These are phyloP conservation scores for Arenaria interpres DNA, from an alignment of 2,113 vertebrate species.

Conservation along the genomic window DNA sequence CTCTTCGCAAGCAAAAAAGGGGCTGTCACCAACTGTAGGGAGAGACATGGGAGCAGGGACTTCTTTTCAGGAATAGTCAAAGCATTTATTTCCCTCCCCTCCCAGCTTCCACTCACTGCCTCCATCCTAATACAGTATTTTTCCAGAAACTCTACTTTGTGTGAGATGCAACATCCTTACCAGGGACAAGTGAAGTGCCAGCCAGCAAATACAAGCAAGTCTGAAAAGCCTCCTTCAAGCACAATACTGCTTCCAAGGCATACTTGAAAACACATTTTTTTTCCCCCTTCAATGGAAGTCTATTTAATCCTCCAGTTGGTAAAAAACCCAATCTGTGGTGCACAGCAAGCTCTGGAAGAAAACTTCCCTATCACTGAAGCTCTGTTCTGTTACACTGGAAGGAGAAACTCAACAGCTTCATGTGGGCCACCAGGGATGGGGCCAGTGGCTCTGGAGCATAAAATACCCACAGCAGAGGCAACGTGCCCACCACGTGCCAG, in stretches of 20 bases:
- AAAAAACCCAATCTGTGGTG: conserved; percentile 14
- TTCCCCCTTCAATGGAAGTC: neutral
- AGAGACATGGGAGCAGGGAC: neutral
- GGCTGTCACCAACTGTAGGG: neutral
- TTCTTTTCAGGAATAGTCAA: neutral
- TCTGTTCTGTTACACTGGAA: neutral
- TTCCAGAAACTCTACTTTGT: neutral
- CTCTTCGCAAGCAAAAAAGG: neutral
- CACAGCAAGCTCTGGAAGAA: conserved; percentile 14
- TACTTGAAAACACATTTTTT: neutral
- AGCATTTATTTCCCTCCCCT: neutral
- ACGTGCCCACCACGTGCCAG: fast-evolving
- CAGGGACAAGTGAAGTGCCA: neutral
- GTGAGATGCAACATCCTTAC: neutral
- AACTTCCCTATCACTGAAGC: neutral
- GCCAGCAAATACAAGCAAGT: conserved; percentile 28
- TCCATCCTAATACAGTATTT: neutral
- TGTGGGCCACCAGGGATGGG: neutral
- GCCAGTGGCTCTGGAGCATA: neutral
- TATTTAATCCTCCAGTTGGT: conserved; percentile 35
- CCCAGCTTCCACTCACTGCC: neutral
- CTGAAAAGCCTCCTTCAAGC: conserved; percentile 38
- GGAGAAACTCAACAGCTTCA: neutral
- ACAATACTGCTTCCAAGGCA: neutral
- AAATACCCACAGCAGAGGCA: neutral